A percentile compares a stretch with the other conserved stretches of the same genome.
These are phyloP conservation scores for Pedetes capensis DNA, from an alignment of 2,113 vertebrate genomes.

Conservation along the genomic window DNA sequence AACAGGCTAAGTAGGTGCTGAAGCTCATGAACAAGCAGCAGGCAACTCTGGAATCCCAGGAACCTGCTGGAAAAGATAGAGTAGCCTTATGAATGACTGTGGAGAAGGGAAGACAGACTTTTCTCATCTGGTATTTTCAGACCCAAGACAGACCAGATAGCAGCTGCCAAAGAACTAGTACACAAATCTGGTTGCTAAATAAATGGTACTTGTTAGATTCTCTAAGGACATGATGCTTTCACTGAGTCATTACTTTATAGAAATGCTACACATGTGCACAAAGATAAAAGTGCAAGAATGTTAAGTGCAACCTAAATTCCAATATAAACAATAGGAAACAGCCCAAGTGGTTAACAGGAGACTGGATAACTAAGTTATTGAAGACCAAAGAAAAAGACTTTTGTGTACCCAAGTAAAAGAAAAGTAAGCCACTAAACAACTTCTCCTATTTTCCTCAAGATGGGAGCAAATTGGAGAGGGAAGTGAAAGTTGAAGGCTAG, in stretches of 20 bases:
- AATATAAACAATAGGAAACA: neutral
- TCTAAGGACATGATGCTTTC: neutral
- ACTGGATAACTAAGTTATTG: neutral
- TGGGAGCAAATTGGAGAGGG: rapidly evolving
- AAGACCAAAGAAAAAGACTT: neutral
- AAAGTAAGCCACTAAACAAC: neutral
- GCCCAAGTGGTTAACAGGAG: neutral
- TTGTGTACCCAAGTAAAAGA: neutral
- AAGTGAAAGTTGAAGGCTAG: too few species aligned
- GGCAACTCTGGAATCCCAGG: neutral
- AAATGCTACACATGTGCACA: rapidly evolving
- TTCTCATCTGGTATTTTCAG: neutral
- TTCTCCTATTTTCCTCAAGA: neutral
- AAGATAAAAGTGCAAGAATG: neutral
- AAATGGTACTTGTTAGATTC: neutral
- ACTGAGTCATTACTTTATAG: neutral
- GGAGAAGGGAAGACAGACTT: neutral
- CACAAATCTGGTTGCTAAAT: neutral
- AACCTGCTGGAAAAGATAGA: neutral
- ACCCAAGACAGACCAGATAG: neutral
- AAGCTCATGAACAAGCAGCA: neutral
- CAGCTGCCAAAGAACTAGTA: neutral
- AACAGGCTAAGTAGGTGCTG: neutral
- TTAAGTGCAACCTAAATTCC: neutral
- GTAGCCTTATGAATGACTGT: neutral